Evolutionary conservation across 92 coral and sea anemone genomes (phyloP).

Genomic region (Palythoa grandis): DNA sequence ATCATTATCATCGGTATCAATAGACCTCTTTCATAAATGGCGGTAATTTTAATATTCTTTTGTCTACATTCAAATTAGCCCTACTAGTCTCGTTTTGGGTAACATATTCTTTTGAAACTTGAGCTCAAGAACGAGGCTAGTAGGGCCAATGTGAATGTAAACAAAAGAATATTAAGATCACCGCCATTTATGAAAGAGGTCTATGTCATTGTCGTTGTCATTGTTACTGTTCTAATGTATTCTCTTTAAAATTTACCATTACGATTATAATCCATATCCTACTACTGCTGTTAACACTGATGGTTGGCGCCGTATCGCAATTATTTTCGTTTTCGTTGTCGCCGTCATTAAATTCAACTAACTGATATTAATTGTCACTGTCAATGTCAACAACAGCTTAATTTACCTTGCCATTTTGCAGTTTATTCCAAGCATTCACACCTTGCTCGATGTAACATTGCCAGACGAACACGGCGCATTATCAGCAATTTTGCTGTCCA

Average conservation of each 20-base stretch:
- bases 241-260: too few relatives aligned
- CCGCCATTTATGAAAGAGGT: too few relatives aligned
- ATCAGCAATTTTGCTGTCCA: conserved; percentile 12
- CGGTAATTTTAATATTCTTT: too few relatives aligned
- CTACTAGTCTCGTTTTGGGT: too few relatives aligned
- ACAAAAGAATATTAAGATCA: too few relatives aligned
- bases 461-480: background rate
- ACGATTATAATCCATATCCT: too few relatives aligned
- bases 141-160: too few relatives aligned
- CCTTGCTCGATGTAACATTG: conserved; percentile 11
- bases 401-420: background rate
- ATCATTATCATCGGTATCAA: background rate
- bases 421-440: conserved; percentile 1
- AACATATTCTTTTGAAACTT: too few relatives aligned
- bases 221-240: background rate
- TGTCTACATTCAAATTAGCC: too few relatives aligned
- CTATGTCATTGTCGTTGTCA: background rate
- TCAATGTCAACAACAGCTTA: background rate
- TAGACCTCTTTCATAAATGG: too few relatives aligned
- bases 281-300: background rate
- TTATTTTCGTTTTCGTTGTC: background rate
- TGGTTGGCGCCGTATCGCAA: background rate
- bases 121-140: too few relatives aligned
- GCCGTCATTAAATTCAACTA: background rate
- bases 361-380: background rate